Percentiles rank a stretch among this genome's conserved stretches.
These are phyloP conservation scores for Drosophila orosa DNA, from an alignment of 1,140 invertebrate species.

Conservation along the genomic window DNA sequence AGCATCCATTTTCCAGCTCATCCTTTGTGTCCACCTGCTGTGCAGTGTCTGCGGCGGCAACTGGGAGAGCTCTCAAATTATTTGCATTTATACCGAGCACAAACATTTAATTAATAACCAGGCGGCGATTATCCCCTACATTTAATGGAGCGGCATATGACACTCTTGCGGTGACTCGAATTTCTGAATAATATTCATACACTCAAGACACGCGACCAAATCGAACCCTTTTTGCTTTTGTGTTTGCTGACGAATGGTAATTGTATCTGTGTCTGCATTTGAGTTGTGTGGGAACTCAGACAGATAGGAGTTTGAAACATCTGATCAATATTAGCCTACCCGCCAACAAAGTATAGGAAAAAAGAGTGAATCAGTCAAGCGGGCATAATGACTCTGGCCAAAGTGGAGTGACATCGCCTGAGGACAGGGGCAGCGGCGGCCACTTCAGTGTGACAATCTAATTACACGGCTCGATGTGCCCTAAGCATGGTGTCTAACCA, in stretches of 20 bases:
- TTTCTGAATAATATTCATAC: conserved; percentile 21
- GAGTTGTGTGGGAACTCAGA: conserved; percentile 21
- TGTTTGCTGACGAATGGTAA: conserved; percentile 12
- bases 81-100: conserved; percentile 45
- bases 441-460: conserved; percentile 80
- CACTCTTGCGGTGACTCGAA: conserved; percentile 20
- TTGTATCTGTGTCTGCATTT: conserved; percentile 1
- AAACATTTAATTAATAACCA: conserved; percentile 55
- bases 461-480: conserved; percentile 76
- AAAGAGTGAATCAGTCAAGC: conserved; percentile 45
- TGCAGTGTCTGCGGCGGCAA: conserved; percentile 26
- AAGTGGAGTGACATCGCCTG: conserved; percentile 38
- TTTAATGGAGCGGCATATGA: conserved; percentile 27
- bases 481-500: conserved; percentile 36
- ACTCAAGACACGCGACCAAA: conserved; percentile 32
- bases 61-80: conserved; percentile 26
- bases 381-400: conserved; percentile 45
- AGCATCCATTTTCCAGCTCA: conserved; percentile 22
- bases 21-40: conserved; percentile 36
- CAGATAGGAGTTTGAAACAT: neutral
- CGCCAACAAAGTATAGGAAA: neutral
- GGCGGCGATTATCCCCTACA: conserved; percentile 29
- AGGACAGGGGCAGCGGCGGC: conserved; percentile 20
- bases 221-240: conserved; percentile 10
- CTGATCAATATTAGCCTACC: conserved; percentile 8